These are phyloP conservation scores for Pseudopipra pipra DNA, from an alignment of 2,113 vertebrate genomes.

Conservation along the genomic window DNA sequence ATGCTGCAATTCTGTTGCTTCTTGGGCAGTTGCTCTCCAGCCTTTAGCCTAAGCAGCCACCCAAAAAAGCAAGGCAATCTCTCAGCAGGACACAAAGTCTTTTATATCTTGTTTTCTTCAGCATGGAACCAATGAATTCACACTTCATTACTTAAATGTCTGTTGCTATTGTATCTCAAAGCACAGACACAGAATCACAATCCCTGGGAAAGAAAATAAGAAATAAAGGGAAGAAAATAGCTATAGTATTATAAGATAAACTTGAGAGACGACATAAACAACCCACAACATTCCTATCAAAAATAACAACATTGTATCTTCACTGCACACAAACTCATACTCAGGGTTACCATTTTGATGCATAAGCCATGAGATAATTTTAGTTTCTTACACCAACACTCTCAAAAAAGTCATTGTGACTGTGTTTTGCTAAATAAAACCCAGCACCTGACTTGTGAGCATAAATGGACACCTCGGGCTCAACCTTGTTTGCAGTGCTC, in stretches of 20 bases:
- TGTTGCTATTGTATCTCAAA: not conserved
- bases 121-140: not conserved
- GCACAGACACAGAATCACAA: not conserved
- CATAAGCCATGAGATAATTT: not conserved
- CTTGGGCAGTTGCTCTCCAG: not conserved
- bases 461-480: not conserved
- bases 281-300: not conserved
- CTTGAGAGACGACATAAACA: not conserved
- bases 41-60: not conserved
- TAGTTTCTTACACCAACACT: not conserved
- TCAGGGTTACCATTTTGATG: not conserved
- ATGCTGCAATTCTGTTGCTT: not conserved
- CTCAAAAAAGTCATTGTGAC: not conserved
- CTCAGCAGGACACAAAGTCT: not conserved
- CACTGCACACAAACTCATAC: not conserved
- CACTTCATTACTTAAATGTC: not conserved
- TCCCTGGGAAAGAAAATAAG: not conserved
- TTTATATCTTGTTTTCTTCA: not conserved
- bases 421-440: not conserved
- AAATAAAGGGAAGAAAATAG: not conserved
- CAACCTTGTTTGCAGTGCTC: not conserved
- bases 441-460: not conserved
- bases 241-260: not conserved
- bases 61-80: not conserved
- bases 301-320: not conserved